Evolutionary conservation across 2,113 vertebrate species (phyloP).

Genomic region (Silurus glanis): DNA sequence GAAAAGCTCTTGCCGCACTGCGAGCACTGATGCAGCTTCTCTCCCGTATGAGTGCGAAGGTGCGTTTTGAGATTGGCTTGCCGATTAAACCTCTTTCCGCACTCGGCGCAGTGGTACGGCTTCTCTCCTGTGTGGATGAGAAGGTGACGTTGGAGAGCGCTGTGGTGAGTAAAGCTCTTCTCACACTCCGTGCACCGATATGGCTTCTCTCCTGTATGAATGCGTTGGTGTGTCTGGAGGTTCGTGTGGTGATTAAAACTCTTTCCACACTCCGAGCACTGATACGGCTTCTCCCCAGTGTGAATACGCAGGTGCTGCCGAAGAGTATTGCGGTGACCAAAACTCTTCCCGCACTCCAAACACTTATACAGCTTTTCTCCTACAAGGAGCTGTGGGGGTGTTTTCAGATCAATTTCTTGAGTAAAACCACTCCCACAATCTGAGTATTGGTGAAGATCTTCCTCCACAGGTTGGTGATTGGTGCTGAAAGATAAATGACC

Average conservation of each 20-base stretch:
- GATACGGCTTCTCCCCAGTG: not conserved
- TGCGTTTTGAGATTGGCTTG: not conserved
- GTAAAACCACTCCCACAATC: not conserved
- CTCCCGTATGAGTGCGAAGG: not conserved
- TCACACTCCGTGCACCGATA: slow-evolving; percentile 1
- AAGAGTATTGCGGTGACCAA: not conserved
- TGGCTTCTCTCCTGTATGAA: not conserved
- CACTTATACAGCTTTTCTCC: not conserved
- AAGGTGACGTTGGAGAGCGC: not conserved
- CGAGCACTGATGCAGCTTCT: not conserved
- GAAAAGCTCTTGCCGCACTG: slow-evolving; percentile 2
- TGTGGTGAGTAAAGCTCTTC: slow-evolving; percentile 1
- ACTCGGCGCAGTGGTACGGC: not conserved
- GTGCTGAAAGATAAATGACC: not conserved
- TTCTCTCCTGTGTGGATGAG: slow-evolving; percentile 7
- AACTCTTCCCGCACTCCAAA: slow-evolving; percentile 5
- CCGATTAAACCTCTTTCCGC: not conserved
- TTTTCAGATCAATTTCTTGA: not conserved
- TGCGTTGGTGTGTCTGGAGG: not conserved
- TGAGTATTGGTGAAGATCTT: not conserved
- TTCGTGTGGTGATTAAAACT: not conserved
- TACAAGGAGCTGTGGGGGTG: too few species aligned
- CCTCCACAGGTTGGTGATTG: not conserved
- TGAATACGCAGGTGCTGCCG: not conserved
- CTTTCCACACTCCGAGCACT: not conserved